Percentiles rank a stretch among this genome's conserved stretches.
These are phyloP conservation scores for Barbus barbus DNA, from an alignment of 2,113 vertebrate species.

Conservation along the genomic window DNA sequence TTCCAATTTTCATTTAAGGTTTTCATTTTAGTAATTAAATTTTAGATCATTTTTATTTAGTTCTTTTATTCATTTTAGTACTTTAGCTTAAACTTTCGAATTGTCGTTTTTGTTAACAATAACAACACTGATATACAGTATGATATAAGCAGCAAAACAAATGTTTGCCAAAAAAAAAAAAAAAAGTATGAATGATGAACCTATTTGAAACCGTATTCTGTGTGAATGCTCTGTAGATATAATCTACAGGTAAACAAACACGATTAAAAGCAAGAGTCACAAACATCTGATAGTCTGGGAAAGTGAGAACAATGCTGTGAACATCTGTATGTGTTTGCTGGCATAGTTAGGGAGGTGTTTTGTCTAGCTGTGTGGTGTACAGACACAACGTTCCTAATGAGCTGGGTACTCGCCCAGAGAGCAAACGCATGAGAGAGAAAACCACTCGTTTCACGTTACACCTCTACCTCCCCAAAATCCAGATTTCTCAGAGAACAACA, in stretches of 20 bases:
- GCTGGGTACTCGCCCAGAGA: slow-evolving; percentile 11
- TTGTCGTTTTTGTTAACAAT: not conserved
- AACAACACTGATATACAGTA: too few relatives aligned
- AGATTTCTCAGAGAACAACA: slow-evolving; percentile 20
- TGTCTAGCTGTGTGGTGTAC: not conserved
- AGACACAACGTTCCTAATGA: slow-evolving; percentile 15
- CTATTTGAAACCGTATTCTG: not conserved
- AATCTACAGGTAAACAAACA: not conserved
- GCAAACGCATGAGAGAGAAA: not conserved
- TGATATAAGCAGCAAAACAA: too few relatives aligned
- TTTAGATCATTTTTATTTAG: too few relatives aligned
- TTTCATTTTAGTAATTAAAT: too few relatives aligned
- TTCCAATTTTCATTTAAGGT: too few relatives aligned
- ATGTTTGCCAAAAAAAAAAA: too few relatives aligned
- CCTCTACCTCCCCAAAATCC: slow-evolving; percentile 7
- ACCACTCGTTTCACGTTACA: slow-evolving; percentile 4
- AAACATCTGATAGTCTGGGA: slow-evolving; percentile 14
- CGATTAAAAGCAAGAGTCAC: not conserved
- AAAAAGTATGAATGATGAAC: too few relatives aligned
- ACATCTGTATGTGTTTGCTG: slow-evolving; percentile 17
- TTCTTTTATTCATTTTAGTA: not conserved
- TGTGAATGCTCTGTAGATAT: not conserved
- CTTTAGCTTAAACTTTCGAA: too few relatives aligned
- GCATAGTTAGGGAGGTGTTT: slow-evolving; percentile 5
- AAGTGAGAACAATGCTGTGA: not conserved